Percentiles rank a stretch among this genome's conserved stretches.
Evolutionary conservation across 2,797 vertebrate genomes (phyloP).

Genomic region (Knipowitschia caucasica): DNA sequence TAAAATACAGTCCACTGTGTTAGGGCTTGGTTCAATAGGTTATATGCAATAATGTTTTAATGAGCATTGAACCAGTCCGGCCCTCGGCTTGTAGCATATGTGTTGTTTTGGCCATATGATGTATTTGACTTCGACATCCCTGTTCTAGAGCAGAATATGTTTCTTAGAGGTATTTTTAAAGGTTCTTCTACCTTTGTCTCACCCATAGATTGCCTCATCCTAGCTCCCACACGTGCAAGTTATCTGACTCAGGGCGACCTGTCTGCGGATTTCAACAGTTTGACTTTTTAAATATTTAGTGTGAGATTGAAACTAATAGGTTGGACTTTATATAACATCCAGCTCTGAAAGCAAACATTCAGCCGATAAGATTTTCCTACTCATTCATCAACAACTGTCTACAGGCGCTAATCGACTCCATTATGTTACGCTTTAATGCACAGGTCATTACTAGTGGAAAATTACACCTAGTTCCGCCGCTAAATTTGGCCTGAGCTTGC

Average conservation of each 20-base stretch:
- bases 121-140: too few relatives aligned
- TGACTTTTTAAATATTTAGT: conserved; percentile 67
- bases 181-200: too few relatives aligned
- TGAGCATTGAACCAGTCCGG: too few relatives aligned
- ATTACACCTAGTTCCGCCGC: conserved; percentile 31
- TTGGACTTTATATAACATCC: conserved; percentile 25
- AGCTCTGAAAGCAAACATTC: conserved; percentile 43
- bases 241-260: conserved; percentile 33
- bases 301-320: conserved; percentile 48
- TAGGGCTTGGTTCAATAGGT: too few relatives aligned
- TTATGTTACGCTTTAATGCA: conserved; percentile 41
- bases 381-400: conserved; percentile 35
- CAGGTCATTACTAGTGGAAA: conserved; percentile 53
- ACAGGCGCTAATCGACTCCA: conserved; percentile 49
- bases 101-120: too few relatives aligned
- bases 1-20: too few relatives aligned
- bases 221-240: conserved; percentile 2
- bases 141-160: too few relatives aligned
- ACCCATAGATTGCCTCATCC: conserved; percentile 23
- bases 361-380: conserved; percentile 36
- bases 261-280: conserved; percentile 46
- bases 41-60: too few relatives aligned
- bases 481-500: neutral
- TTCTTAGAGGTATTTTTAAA: too few relatives aligned
- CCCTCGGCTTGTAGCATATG: too few relatives aligned